phyloP scores from a whole-genome alignment of 2,888 invertebrate species.

The Lithosia quadra region DNA sequence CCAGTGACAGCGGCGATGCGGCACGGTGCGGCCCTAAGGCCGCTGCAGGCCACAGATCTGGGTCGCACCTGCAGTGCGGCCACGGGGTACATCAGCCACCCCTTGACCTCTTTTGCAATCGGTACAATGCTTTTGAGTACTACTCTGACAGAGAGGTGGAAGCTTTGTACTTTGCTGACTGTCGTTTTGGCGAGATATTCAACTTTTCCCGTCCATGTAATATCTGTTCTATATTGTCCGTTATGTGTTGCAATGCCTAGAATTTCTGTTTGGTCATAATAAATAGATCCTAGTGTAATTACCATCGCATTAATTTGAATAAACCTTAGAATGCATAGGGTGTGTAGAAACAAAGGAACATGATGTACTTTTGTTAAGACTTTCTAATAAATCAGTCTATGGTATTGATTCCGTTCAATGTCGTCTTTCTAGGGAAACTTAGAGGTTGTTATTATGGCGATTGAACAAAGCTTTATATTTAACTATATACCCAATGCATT shows the following conservation, averaged over 20 bases:
- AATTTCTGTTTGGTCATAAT: too few species aligned
- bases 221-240: neutral
- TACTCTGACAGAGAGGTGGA: slow-evolving; percentile 34
- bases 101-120: slow-evolving; percentile 66
- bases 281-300: too few species aligned
- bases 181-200: neutral
- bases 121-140: slow-evolving; percentile 59
- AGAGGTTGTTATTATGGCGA: neutral
- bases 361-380: too few species aligned
- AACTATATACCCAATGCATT: neutral
- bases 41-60: slow-evolving; percentile 56
- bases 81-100: slow-evolving; percentile 47
- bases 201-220: neutral
- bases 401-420: neutral
- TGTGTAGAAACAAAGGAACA: too few species aligned
- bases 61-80: slow-evolving; percentile 82
- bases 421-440: neutral
- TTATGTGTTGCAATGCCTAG: neutral
- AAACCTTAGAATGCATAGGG: too few species aligned
- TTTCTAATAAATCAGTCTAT: too few species aligned
- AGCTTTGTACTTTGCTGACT: slow-evolving; percentile 6
- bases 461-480: neutral
- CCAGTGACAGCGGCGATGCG: slow-evolving; percentile 9
- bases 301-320: too few species aligned
- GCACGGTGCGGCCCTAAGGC: slow-evolving; percentile 34